Base-by-base conservation (phyloP, 1,140 invertebrate genomes). In the Brachionus sp. region DNA sequence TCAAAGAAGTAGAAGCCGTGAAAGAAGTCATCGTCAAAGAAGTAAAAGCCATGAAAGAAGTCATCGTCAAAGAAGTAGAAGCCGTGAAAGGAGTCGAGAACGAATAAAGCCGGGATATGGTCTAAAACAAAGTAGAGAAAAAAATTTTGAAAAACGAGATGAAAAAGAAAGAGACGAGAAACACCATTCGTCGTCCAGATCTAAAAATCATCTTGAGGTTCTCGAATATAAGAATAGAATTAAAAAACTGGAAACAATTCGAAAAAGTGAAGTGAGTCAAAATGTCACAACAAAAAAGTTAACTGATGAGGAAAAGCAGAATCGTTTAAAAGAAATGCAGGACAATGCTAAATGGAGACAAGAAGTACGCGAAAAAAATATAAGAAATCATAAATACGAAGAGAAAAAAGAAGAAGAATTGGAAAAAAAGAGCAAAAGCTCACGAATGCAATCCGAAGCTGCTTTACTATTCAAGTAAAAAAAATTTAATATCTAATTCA, bases 301-400 rank as follows among this genome's bases (percentile, higher is more conserved):
- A 64, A 90, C 90, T 16, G 92, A 92, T 84, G 90, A 92, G 84
- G 94, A 95, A 87, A 93, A 92, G 84, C 92, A 94, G 86, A 89
- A 89, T 62, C 90, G 90, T 78, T 88, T 93, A 83, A 90, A 90
- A 68, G 94, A 95, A 89, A 97, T 97, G 95, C 92, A 93, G 90
- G 87, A 90, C 33, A 93, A 95, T 90, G 94, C 93, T 1, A 89
- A 90, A 82, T 91, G 91, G 91, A 89, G 93, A 7, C 92, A 94
- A 80, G 91, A 92, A 83, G 50, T 80, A 3, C 5, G 77, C 25
- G 35, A 80, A 25, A 80, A 80, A 57, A 80, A 80, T 57, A 66
- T 62, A 25, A 57, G 35, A 12, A 57, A 10, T 13, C 57, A 57
- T 42, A 80, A 62, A 80, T 19, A 57, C 37, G 77, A 80, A 7